phyloP scores from a whole-genome alignment of 2,888 invertebrate genomes.

The Mimumesa dahlbomi region DNA sequence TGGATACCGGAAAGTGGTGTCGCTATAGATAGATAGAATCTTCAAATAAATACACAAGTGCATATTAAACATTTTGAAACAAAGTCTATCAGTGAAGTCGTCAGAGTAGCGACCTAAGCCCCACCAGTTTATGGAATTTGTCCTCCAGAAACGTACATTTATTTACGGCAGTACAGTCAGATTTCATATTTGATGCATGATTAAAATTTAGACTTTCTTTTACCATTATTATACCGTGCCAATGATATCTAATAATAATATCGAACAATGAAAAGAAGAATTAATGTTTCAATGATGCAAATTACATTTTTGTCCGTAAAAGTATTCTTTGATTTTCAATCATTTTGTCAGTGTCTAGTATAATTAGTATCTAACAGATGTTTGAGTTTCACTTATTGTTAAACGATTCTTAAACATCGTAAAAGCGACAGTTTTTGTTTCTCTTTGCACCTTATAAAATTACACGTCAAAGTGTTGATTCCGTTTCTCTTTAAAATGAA shows the following conservation, averaged over 20 bases:
- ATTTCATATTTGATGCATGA: slow-evolving; percentile 55
- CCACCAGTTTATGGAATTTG: slow-evolving; percentile 65
- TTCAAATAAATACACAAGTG: slow-evolving; percentile 55
- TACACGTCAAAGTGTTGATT: slow-evolving; percentile 24
- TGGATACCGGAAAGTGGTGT: slow-evolving; percentile 22
- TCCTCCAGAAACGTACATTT: slow-evolving; percentile 61
- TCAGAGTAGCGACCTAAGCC: slow-evolving; percentile 64
- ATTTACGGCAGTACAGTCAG: slow-evolving; percentile 70
- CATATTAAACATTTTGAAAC: slow-evolving; percentile 57
- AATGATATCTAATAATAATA: neutral
- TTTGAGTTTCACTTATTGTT: neutral
- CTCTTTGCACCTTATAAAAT: slow-evolving; percentile 25
- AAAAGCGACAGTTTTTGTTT: neutral
- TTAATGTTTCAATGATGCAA: neutral
- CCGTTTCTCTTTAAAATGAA: slow-evolving; percentile 11
- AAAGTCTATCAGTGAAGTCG: slow-evolving; percentile 68
- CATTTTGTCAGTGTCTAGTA: slow-evolving; percentile 4
- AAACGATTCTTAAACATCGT: slow-evolving; percentile 7
- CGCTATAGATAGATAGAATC: slow-evolving; percentile 22
- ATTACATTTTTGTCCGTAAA: neutral
- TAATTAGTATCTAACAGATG: slow-evolving; percentile 7
- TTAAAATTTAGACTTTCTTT: slow-evolving; percentile 63
- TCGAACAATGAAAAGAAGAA: slow-evolving; percentile 2
- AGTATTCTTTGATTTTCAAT: slow-evolving; percentile 25
- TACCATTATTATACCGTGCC: slow-evolving; percentile 44